phyloP scores from a whole-genome alignment of 2,888 invertebrate species.

The Odontothrips loti region DNA sequence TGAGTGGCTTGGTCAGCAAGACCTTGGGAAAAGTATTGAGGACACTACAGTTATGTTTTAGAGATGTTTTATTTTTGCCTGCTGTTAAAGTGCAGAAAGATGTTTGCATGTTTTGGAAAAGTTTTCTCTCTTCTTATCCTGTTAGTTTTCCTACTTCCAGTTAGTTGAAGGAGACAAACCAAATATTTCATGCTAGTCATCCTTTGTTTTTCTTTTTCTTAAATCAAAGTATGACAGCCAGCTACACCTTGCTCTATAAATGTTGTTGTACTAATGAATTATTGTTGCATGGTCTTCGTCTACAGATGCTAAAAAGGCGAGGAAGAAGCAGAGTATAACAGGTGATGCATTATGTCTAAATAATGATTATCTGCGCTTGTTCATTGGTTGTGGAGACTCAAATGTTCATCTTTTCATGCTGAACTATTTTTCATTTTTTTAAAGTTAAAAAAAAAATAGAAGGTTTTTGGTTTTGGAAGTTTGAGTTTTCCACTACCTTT shows the following conservation, averaged over 20 bases:
- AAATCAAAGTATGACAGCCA: constrained; percentile 49
- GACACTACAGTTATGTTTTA: neutral
- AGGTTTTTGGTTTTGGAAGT: constrained; percentile 36
- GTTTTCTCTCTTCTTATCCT: constrained; percentile 1
- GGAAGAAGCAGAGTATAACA: constrained; percentile 86
- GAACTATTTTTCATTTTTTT: constrained; percentile 28
- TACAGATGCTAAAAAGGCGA: constrained; percentile 92
- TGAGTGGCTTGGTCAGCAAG: neutral
- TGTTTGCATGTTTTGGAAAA: constrained; percentile 37
- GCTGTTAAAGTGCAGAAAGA: constrained; percentile 11
- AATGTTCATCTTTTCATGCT: neutral
- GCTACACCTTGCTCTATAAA: constrained; percentile 3
- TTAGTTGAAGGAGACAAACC: constrained; percentile 43
- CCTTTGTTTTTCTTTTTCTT: constrained; percentile 44
- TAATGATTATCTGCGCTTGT: neutral
- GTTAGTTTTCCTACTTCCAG: neutral
- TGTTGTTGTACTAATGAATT: neutral
- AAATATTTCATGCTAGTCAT: constrained; percentile 45
- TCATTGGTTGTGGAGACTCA: constrained; percentile 18
- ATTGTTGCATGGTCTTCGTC: constrained; percentile 49
- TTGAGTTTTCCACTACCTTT: constrained; percentile 28
- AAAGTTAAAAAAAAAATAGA: constrained; percentile 29
- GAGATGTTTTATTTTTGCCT: constrained; percentile 8
- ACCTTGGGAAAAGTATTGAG: neutral
- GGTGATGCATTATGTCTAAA: constrained; percentile 56